Evolutionary conservation across 2,797 vertebrate genomes (phyloP).

Genomic region (Urosaurus nigricauda): DNA sequence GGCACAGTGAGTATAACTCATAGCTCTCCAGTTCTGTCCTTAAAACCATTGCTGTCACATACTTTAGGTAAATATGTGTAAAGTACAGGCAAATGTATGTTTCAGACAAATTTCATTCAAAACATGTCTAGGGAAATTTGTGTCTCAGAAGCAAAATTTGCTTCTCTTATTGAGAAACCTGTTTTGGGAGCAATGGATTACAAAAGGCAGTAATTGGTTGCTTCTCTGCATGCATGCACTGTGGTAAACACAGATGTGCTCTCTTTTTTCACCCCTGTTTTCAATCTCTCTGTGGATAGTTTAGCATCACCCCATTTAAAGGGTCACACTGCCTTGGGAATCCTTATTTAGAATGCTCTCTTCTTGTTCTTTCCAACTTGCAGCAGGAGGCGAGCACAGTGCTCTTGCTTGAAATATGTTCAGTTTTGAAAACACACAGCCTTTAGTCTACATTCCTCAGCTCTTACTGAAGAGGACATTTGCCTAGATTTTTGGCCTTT

Average conservation of each 20-base stretch:
- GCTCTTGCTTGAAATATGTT: not conserved
- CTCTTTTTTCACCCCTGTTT: too few relatives aligned
- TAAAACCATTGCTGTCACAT: not conserved
- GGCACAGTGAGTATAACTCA: conserved; percentile 89
- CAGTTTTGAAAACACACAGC: not conserved
- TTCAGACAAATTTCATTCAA: not conserved
- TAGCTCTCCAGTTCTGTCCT: accelerated
- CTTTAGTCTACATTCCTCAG: conserved; percentile 18
- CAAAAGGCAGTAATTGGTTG: not conserved
- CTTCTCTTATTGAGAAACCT: not conserved
- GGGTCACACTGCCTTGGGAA: not conserved
- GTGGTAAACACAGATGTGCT: not conserved
- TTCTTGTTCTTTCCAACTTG: not conserved
- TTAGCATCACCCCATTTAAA: not conserved
- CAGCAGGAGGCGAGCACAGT: not conserved
- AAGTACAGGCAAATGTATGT: not conserved
- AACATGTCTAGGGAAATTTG: not conserved
- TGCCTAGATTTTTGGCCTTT: conserved; percentile 8
- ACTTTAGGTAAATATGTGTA: not conserved
- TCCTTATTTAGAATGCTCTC: not conserved
- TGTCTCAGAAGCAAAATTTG: not conserved
- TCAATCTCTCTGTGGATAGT: not conserved
- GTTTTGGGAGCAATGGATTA: not conserved
- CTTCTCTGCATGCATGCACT: not conserved
- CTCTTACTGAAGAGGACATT: not conserved